Evolutionary conservation across 2,888 invertebrate species (phyloP), one percentile per base, ranked within the genome.

Genomic region (Antheraea assamensis): DNA sequence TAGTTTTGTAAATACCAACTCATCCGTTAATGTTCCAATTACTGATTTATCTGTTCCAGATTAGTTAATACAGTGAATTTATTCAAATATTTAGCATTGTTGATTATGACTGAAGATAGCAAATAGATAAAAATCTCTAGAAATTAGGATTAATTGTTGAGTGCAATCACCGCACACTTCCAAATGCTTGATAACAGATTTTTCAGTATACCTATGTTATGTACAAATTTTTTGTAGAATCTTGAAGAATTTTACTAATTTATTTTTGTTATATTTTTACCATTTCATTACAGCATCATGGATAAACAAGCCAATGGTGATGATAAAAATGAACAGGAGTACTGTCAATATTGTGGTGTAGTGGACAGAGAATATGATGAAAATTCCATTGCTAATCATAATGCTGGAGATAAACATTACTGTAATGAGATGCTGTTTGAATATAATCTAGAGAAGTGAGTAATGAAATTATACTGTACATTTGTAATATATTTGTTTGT

Each of bases 371-470:
- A 82, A 61, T 89, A 88, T 71, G 87, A 90, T 74, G 90, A 89
- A 79, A 76, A 84, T 72, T 74, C 83, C 10, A 72, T 75, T 19
- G 75, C 80, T 13, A 52, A 79, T 19, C 91, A 91, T 74, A 72
- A 78, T 17, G 77, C 73, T 24, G 83, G 87, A 5, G 78, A 81
- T 1, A 90, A 89, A 77, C 91, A 91, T 80, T 78, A 82, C 8
- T 85, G 85, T 75, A 91, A 91, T 75, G n/a, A 77, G 47, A 90
- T 88, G 70, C 78, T 91, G 21, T 72, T 71, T n/a, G 79, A 87
- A 19, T 90, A 87, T 75, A 85, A 84, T 66, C 47, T 77, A 0
- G 81, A 86, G 72, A 90, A 88, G 91, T 91, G 82, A 88, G 89
- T 83, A 1, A 17, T 64, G 61, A 64, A 64, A 64, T 64, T 3